Conservation (phyloP, 2,888 invertebrate species). For the Scaptomyza caliginosa region DNA sequence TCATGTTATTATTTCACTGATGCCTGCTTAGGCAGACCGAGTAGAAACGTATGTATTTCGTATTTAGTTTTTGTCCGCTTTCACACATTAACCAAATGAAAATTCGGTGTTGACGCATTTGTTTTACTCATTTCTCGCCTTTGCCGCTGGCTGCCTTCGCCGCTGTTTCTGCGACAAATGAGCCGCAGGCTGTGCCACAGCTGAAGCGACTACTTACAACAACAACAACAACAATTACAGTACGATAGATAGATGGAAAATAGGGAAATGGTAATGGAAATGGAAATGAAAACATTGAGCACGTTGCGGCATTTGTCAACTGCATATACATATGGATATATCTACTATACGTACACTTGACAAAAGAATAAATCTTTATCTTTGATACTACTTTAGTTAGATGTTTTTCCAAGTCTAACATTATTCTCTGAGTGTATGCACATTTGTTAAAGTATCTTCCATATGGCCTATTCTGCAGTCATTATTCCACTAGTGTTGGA, state of each 20-base stretch:
- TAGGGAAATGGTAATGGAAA: slow-evolving; percentile 30
- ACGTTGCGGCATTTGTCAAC: slow-evolving; percentile 79
- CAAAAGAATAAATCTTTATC: no score
- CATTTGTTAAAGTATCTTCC: slow-evolving; percentile 31
- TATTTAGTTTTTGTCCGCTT: slow-evolving; percentile 57
- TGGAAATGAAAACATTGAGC: slow-evolving; percentile 71
- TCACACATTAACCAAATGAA: slow-evolving; percentile 81
- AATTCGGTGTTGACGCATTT: slow-evolving; percentile 81
- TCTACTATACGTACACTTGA: not conserved
- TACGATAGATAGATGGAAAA: slow-evolving; percentile 44
- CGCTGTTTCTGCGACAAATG: slow-evolving; percentile 63
- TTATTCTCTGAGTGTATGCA: slow-evolving; percentile 4
- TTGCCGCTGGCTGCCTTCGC: slow-evolving; percentile 1
- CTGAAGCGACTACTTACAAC: slow-evolving; percentile 57
- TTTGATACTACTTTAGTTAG: no score
- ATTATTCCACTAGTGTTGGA: slow-evolving; percentile 49
- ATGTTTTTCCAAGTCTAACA: no score
- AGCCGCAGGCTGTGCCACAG: slow-evolving; percentile 66
- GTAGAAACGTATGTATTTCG: slow-evolving; percentile 24
- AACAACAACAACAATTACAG: slow-evolving; percentile 36
- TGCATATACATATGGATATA: slow-evolving; percentile 11
- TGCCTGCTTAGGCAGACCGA: slow-evolving; percentile 48
- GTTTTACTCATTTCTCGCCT: slow-evolving; percentile 67
- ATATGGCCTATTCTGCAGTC: slow-evolving; percentile 51
- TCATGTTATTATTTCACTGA: slow-evolving; percentile 77